Conservation (phyloP, 2,113 vertebrate species). For the Datnioides undecimradiatus region DNA sequence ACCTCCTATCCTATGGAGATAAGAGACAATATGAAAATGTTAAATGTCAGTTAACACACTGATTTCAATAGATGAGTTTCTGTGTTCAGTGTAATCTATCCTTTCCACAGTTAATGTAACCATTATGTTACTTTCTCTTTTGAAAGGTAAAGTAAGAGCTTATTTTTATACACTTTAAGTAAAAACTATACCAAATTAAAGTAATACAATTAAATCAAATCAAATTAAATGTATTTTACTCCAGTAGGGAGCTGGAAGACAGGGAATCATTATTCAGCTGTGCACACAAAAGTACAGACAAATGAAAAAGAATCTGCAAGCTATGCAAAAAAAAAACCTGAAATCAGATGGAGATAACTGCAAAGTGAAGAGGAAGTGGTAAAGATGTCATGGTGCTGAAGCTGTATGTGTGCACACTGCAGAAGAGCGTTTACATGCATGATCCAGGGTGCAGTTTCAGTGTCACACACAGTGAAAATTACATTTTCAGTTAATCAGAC, state of each 20-base stretch:
- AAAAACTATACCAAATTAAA: not conserved
- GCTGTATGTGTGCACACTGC: not conserved
- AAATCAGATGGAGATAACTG: slow-evolving; percentile 49
- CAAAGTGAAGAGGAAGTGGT: slow-evolving; percentile 66
- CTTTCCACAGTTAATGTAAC: not conserved
- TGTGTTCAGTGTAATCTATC: not conserved
- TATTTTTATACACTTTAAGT: not conserved
- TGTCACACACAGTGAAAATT: not conserved
- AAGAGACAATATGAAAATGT: not conserved
- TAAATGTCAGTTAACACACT: not conserved
- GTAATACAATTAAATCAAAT: not conserved
- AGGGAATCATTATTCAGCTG: not conserved
- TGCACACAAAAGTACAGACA: not conserved
- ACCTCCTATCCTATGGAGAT: slow-evolving; percentile 8
- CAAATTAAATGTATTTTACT: not conserved
- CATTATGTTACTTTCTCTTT: not conserved
- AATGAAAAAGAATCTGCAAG: not conserved
- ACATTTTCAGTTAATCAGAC: not conserved
- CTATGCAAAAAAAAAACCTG: not conserved
- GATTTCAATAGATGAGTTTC: not conserved
- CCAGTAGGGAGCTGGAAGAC: not conserved
- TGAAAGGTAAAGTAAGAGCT: not conserved
- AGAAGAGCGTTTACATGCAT: not conserved
- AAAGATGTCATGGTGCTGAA: slow-evolving; percentile 3
- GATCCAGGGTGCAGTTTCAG: not conserved